A percentile compares a stretch with the other conserved stretches of the same genome.
phyloP scores from a whole-genome alignment of 2,797 vertebrate genomes.

The Thripadectes ignobilis region DNA sequence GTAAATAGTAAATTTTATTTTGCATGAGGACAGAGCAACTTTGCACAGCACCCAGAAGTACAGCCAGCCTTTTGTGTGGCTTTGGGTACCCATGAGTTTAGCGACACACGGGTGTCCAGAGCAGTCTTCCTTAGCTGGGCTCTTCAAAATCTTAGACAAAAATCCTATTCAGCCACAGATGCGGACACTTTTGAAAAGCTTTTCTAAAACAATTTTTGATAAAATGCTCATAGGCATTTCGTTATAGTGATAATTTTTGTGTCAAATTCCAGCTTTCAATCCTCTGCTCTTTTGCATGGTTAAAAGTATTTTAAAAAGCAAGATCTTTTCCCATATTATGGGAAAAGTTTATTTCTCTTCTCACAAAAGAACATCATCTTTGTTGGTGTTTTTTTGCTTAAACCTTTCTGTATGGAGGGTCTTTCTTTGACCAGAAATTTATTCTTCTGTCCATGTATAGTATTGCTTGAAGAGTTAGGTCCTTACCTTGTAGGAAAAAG shows the following conservation, averaged over 20 bases:
- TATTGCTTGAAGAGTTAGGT: background rate
- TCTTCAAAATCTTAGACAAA: background rate
- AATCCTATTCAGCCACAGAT: background rate
- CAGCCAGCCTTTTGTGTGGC: fast-evolving
- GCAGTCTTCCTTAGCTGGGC: background rate
- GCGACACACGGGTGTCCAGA: fast-evolving
- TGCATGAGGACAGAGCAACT: background rate
- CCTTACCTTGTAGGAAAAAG: background rate
- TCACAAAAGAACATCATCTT: background rate
- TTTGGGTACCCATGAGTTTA: background rate
- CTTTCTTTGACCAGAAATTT: background rate
- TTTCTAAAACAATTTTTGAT: background rate
- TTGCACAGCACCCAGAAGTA: background rate
- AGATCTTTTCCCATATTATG: background rate
- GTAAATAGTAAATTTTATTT: background rate
- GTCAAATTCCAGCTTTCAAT: background rate
- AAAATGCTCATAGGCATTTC: background rate
- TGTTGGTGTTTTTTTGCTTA: background rate
- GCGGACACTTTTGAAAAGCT: background rate
- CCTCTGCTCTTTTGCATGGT: background rate
- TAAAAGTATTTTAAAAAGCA: background rate
- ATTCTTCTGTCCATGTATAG: background rate
- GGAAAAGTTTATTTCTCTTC: background rate
- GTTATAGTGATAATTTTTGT: background rate
- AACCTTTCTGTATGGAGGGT: background rate